phyloP scores from a whole-genome alignment of 2,888 invertebrate genomes.

The Reticulitermes lucifugus region DNA sequence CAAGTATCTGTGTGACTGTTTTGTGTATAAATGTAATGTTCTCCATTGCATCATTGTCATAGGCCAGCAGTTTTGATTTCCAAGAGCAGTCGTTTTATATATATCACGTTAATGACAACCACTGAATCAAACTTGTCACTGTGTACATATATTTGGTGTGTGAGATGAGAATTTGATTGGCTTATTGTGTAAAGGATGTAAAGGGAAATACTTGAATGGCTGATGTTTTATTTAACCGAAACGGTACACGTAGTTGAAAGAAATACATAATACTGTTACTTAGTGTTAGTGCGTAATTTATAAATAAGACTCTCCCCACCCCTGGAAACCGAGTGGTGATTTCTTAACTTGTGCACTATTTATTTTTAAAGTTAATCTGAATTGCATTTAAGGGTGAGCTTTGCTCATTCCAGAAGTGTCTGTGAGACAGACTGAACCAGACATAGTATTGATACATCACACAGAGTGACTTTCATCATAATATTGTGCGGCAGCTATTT shows the following conservation, averaged over 20 bases:
- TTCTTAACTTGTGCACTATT: constrained; percentile 53
- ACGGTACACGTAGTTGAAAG: constrained; percentile 51
- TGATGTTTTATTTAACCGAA: constrained; percentile 54
- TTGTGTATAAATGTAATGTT: constrained; percentile 48
- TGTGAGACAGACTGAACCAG: constrained; percentile 42
- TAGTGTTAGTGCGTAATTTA: constrained; percentile 53
- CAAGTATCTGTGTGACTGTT: constrained; percentile 26
- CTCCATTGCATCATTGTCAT: constrained; percentile 40
- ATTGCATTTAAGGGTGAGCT: constrained; percentile 52
- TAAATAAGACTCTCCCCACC: constrained; percentile 48
- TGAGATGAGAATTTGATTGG: constrained; percentile 43
- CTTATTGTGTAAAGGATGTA: constrained; percentile 51
- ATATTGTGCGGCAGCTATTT: constrained; percentile 43
- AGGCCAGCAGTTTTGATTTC: constrained; percentile 48
- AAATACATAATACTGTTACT: constrained; percentile 52
- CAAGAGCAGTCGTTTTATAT: constrained; percentile 50
- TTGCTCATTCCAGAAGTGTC: constrained; percentile 46
- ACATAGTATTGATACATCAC: constrained; percentile 47
- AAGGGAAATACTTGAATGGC: constrained; percentile 52
- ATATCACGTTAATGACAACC: constrained; percentile 47
- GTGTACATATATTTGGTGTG: constrained; percentile 47
- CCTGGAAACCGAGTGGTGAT: constrained; percentile 49
- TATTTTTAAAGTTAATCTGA: constrained; percentile 52
- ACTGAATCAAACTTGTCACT: constrained; percentile 48
- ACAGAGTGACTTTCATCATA: constrained; percentile 41